phyloP scores from a whole-genome alignment of 2,888 invertebrate species.

The Omphaloscelis lunosa region DNA sequence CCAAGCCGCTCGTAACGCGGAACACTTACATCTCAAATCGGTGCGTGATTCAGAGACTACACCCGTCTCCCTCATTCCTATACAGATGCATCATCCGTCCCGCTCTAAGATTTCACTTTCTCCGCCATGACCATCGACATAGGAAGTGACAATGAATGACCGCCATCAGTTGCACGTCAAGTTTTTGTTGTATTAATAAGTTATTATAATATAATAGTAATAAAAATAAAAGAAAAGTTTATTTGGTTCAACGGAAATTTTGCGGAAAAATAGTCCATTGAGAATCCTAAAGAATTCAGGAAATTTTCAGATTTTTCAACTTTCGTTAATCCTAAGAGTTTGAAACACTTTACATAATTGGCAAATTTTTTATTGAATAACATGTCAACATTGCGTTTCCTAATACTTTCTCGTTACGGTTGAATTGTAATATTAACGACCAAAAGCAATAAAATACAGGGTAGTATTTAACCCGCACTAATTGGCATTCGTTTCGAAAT shows the following conservation, averaged over 20 bases:
- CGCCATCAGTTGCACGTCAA: conserved; percentile 54
- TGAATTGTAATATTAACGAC: neutral
- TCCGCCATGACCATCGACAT: conserved; percentile 65
- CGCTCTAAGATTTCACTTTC: conserved; percentile 72
- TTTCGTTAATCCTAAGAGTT: neutral
- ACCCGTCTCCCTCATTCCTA: conserved; percentile 63
- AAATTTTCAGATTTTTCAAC: neutral
- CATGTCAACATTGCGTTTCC: fast-evolving
- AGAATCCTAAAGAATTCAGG: neutral
- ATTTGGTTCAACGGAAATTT: neutral
- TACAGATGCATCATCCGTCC: conserved; percentile 57
- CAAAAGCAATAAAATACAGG: neutral
- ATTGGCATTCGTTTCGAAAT: neutral
- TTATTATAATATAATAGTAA: neutral
- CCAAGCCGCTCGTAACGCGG: conserved; percentile 64
- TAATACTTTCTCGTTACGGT: neutral
- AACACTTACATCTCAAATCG: conserved; percentile 76
- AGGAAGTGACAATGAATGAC: conserved; percentile 71
- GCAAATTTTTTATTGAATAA: neutral
- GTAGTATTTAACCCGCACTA: neutral
- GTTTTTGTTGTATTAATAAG: conserved; percentile 30
- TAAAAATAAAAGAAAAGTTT: neutral
- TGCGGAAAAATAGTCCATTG: neutral
- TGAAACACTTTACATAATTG: neutral
- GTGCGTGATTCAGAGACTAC: conserved; percentile 74